These are phyloP conservation scores for Belonocnema kinseyi DNA, from an alignment of 1,140 invertebrate genomes.

Conservation along the genomic window DNA sequence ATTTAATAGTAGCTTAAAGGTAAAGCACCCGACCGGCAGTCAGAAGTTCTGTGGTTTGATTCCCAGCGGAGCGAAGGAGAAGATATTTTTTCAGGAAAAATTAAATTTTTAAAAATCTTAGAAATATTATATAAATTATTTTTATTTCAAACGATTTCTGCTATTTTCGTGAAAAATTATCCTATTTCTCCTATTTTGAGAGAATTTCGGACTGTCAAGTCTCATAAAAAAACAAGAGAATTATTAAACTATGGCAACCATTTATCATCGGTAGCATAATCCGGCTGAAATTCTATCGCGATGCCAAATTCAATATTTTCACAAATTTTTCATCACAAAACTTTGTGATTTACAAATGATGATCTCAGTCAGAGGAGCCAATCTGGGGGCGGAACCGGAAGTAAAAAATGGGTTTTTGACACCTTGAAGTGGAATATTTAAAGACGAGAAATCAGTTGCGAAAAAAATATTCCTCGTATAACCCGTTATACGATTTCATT, in stretches of 20 bases:
- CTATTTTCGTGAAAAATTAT: too few relatives aligned
- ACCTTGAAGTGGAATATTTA: background rate
- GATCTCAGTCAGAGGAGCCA: constrained; percentile 32
- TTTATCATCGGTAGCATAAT: constrained; percentile 53
- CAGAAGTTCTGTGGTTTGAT: too few relatives aligned
- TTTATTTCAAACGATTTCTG: too few relatives aligned
- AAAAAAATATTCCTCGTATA: constrained; percentile 50
- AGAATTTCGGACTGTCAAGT: too few relatives aligned
- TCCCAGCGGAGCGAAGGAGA: too few relatives aligned
- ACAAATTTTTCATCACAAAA: constrained; percentile 45
- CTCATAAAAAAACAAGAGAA: background rate
- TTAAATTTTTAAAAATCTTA: too few relatives aligned
- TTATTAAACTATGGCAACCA: background rate
- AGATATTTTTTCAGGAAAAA: too few relatives aligned
- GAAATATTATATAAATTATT: too few relatives aligned
- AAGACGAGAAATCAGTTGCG: background rate
- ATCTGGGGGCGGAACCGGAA: constrained; percentile 38
- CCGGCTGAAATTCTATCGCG: constrained; percentile 52
- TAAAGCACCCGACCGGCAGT: too few relatives aligned
- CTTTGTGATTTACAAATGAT: constrained; percentile 40
- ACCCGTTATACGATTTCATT: constrained; percentile 46
- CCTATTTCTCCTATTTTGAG: too few relatives aligned
- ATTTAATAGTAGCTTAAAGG: too few relatives aligned
- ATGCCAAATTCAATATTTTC: constrained; percentile 55
- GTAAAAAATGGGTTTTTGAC: constrained; percentile 41